Conservation (phyloP, 2,888 invertebrate species). For the Aleiodes testaceus region DNA sequence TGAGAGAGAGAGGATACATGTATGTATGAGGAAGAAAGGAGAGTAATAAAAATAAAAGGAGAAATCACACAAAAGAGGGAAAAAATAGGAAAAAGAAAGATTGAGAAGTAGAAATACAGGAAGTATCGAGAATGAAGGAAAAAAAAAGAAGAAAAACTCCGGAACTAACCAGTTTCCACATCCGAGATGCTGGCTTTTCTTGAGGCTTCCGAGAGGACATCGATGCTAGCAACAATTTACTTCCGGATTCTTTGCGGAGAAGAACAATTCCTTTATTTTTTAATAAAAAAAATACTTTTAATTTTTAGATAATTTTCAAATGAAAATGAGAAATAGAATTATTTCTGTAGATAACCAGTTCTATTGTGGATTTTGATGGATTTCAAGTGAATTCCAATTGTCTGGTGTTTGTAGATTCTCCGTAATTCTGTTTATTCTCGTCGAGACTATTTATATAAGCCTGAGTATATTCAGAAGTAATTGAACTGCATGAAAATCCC, state of each 20-base stretch:
- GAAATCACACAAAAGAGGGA: neutral
- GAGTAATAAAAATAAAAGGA: slow-evolving; percentile 13
- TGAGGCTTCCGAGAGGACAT: slow-evolving; percentile 5
- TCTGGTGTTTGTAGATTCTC: no score
- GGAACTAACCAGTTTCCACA: slow-evolving; percentile 35
- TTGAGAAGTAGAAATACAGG: slow-evolving; percentile 33
- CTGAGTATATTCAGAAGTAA: no score
- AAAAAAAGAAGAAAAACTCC: neutral
- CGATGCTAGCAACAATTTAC: slow-evolving; percentile 2
- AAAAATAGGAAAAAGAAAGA: slow-evolving; percentile 9
- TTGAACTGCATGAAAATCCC: no score
- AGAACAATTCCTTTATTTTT: neutral
- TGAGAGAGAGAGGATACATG: neutral
- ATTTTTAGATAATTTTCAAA: no score
- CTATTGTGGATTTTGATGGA: no score
- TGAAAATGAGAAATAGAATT: no score
- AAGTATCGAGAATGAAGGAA: slow-evolving; percentile 30
- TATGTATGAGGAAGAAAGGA: neutral
- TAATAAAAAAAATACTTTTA: no score
- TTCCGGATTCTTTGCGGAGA: slow-evolving; percentile 24
- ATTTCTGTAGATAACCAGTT: no score
- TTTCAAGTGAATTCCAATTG: no score
- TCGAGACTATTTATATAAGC: no score
- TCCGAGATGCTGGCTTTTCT: slow-evolving; percentile 32
- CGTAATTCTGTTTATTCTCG: no score